Evolutionary conservation across 2,888 invertebrate species (phyloP).

Genomic region (Cremastinae sp.): DNA sequence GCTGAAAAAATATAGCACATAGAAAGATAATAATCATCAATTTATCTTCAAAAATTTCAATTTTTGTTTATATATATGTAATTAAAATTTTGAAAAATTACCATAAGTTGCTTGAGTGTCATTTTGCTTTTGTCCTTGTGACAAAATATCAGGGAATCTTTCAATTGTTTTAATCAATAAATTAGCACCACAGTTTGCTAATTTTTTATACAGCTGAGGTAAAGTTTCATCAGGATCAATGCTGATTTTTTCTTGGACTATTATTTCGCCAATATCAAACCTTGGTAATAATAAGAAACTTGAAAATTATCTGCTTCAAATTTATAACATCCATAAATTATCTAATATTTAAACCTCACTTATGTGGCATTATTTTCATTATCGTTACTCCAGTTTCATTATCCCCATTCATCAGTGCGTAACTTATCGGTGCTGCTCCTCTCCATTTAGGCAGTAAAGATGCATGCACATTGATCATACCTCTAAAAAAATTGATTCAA

Average conservation of each 20-base stretch:
- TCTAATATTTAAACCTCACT: constrained; percentile 72
- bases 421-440: constrained; percentile 95
- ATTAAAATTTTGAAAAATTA: too few relatives aligned
- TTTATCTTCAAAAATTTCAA: not conserved
- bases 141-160: constrained; percentile 83
- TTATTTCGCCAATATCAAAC: constrained; percentile 90
- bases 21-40: not conserved
- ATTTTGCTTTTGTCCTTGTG: constrained; percentile 84
- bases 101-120: constrained; percentile 86
- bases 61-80: constrained; percentile 23
- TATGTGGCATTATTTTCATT: constrained; percentile 91
- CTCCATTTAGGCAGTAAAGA: constrained; percentile 95
- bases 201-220: constrained; percentile 84
- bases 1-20: constrained; percentile 83
- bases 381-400: constrained; percentile 90
- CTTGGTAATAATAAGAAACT: constrained; percentile 69
- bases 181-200: constrained; percentile 87
- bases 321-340: not conserved
- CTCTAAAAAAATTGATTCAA: constrained; percentile 83
- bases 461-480: constrained; percentile 96
- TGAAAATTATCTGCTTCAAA: constrained; percentile 35
- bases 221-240: constrained; percentile 84
- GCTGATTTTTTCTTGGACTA: constrained; percentile 82
- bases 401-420: constrained; percentile 93
- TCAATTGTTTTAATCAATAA: constrained; percentile 84